These are phyloP conservation scores for Rhyzopertha dominica DNA, from an alignment of 1,140 invertebrate species.

Conservation along the genomic window DNA sequence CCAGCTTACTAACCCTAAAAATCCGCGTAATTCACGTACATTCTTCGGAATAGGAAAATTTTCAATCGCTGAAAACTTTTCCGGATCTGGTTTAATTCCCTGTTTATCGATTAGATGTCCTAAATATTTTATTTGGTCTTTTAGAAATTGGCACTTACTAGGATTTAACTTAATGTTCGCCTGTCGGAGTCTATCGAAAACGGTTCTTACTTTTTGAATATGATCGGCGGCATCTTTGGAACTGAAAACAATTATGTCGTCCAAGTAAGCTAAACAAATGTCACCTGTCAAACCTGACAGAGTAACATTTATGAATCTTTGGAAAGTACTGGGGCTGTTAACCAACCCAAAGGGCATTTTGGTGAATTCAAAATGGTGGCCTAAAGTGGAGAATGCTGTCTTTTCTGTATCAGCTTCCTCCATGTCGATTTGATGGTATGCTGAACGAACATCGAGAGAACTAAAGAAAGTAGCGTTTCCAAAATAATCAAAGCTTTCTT, in stretches of 20 bases:
- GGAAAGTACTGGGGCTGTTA: conserved; percentile 7
- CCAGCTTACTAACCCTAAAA: no score
- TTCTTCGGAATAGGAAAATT: conserved; percentile 15
- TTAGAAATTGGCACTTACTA: conserved; percentile 10
- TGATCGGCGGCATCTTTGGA: conserved; percentile 1
- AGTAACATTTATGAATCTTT: conserved; percentile 10
- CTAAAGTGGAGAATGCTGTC: neutral
- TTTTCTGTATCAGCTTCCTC: neutral
- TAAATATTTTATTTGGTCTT: conserved; percentile 16
- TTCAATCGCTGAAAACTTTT: conserved; percentile 12
- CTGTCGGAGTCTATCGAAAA: no score
- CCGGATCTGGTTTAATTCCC: conserved; percentile 12
- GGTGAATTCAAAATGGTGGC: neutral
- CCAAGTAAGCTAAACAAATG: conserved; percentile 8
- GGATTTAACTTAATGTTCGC: conserved; percentile 16
- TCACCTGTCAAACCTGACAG: conserved; percentile 6
- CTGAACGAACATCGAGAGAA: conserved; percentile 6
- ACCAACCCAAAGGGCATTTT: neutral
- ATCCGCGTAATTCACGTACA: no score
- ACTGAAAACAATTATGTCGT: conserved; percentile 12
- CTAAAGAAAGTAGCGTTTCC: conserved; percentile 6
- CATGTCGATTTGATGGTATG: conserved; percentile 2
- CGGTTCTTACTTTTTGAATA: neutral
- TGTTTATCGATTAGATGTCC: conserved; percentile 16
- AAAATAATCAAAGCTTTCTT: conserved; percentile 3